Conservation (phyloP, 2,888 invertebrate genomes). For the Chloroclysta siterata region DNA sequence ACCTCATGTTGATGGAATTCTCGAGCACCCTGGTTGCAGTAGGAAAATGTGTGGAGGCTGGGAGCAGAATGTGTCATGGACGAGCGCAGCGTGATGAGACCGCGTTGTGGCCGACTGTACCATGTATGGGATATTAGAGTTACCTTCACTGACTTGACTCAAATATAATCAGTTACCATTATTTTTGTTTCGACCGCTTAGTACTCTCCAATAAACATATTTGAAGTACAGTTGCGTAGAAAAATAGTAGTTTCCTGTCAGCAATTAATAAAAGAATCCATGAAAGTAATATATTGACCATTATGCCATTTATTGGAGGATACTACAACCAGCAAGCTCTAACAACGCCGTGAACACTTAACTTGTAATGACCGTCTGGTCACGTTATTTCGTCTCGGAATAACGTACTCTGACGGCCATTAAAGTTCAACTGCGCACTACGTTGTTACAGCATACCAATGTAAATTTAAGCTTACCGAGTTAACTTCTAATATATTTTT, state of each 20-base stretch:
- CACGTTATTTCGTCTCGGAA: not conserved
- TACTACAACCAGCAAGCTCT: conserved; percentile 1
- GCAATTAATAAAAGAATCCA: not conserved
- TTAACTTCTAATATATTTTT: conserved; percentile 38
- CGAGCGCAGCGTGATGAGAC: not conserved
- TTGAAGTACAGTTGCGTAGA: not conserved
- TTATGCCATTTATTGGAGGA: conserved; percentile 3
- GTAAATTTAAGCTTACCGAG: conserved; percentile 1
- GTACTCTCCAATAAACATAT: conserved; percentile 15
- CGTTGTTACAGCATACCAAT: conserved; percentile 12
- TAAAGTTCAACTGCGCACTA: not conserved
- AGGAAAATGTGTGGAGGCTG: not conserved
- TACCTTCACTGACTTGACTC: conserved; percentile 20
- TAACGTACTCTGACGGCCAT: not conserved
- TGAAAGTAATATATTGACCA: not conserved
- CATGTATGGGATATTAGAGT: conserved; percentile 15
- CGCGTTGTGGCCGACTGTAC: not conserved
- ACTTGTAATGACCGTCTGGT: not conserved
- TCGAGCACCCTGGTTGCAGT: not conserved
- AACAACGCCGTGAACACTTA: conserved; percentile 3
- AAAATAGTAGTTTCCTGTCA: not conserved
- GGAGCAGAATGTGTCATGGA: not conserved
- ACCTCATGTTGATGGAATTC: not conserved
- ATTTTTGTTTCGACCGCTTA: conserved; percentile 2
- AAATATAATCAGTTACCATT: not conserved